Base-by-base conservation (phyloP, 2,888 invertebrate genomes). In the Allygus modestus region DNA sequence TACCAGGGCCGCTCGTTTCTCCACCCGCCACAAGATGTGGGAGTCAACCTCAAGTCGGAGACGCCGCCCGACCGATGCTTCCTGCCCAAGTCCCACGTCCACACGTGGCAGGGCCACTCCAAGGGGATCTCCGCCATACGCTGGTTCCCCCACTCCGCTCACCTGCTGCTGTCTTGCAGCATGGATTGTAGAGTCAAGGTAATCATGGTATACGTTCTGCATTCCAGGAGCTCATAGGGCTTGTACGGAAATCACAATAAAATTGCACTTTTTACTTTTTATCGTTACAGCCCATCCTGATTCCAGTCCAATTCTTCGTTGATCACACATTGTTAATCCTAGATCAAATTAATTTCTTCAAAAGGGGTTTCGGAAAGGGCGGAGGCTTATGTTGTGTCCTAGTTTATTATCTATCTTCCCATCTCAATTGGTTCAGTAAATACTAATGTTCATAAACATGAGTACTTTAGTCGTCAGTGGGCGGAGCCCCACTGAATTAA, bases 181-280 rank as follows among this genome's bases (percentile, higher is more conserved):
- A 98, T 99, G 99, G 99, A 99, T 91, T 96, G 96, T 88, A 94
- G 98, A 87, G 97, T 99, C 82, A 99, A 99, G 93, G 95, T 96
- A 89, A 23, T 86, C n/a, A n/a, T n/a, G n/a, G n/a, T n/a, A n/a
- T n/a, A n/a, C n/a, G n/a, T n/a, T n/a, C n/a, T n/a, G 86, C 17
- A 46, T n/a, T n/a, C n/a, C n/a, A n/a, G n/a, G n/a, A n/a, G n/a
- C n/a, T n/a, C n/a, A n/a, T n/a, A n/a, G n/a, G 46, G n/a, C n/a
- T n/a, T n/a, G n/a, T n/a, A n/a, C n/a, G n/a, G n/a, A n/a, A 85
- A 9, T 31, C n/a, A 20, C 77, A 58, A 26, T 28, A 41, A 28
- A 37, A 12, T 31, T n/a, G 71, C 26, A 9, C 11, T 61, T 11
- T 11, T 61, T 7, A 61, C 4, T 61, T 7, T 61, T 61, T 20